These are phyloP conservation scores for Cyprinus carpio DNA, from an alignment of 2,113 vertebrate genomes.

Conservation along the genomic window DNA sequence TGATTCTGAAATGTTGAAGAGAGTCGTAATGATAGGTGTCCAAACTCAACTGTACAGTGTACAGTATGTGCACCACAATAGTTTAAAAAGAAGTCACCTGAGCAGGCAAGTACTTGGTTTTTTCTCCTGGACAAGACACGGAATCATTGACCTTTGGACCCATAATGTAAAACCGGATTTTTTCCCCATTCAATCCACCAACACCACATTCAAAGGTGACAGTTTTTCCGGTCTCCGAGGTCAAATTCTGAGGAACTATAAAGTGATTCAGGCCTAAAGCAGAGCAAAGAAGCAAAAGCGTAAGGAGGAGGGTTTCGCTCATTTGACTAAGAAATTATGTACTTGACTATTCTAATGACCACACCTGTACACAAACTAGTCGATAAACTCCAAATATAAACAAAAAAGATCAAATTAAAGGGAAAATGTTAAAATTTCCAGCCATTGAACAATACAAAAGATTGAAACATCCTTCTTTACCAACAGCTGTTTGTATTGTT, in stretches of 20 bases:
- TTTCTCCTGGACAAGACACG: constrained; percentile 63
- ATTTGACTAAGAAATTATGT: constrained; percentile 58
- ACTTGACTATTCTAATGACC: constrained; percentile 49
- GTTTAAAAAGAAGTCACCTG: neutral
- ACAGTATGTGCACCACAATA: neutral
- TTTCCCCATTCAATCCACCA: neutral
- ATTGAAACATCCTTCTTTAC: neutral
- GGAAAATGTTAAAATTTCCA: neutral
- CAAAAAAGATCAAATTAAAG: neutral
- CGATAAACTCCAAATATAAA: neutral
- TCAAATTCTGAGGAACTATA: constrained; percentile 55
- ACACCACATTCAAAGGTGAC: constrained; percentile 68
- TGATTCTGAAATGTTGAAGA: neutral
- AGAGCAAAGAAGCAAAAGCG: neutral
- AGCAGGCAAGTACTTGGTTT: constrained; percentile 11
- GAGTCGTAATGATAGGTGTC: neutral
- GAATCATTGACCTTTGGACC: constrained; percentile 55
- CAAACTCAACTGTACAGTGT: neutral
- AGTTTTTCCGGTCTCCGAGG: constrained; percentile 60
- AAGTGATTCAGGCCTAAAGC: constrained; percentile 18
- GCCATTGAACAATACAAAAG: neutral
- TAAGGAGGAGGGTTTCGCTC: neutral
- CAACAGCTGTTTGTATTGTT: neutral
- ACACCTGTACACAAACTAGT: neutral
- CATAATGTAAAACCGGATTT: constrained; percentile 59